Conservation (phyloP, 2,888 invertebrate species). For the Stenolophus ochropezus region DNA sequence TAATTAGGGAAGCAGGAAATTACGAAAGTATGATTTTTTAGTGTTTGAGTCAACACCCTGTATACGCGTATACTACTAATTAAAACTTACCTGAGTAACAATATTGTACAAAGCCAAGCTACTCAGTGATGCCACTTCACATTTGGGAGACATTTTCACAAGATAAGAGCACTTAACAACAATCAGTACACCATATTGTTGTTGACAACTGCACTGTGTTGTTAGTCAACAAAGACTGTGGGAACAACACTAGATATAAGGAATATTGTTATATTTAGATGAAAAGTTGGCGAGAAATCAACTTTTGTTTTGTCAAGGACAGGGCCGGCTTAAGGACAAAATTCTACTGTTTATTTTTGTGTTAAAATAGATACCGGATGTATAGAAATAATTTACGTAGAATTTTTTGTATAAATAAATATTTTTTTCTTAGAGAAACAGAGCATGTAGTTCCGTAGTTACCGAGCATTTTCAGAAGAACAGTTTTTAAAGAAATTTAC, state of each 20-base stretch:
- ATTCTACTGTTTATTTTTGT: background rate
- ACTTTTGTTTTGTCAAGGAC: slow-evolving; percentile 41
- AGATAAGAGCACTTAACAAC: background rate
- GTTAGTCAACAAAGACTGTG: slow-evolving; percentile 39
- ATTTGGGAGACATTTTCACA: slow-evolving; percentile 50
- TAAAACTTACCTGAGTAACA: slow-evolving; percentile 50
- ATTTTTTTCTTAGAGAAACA: background rate
- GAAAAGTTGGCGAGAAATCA: slow-evolving; percentile 40
- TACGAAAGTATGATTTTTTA: too few relatives aligned
- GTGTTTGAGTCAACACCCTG: too few relatives aligned
- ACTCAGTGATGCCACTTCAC: slow-evolving; percentile 45
- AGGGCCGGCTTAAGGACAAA: background rate
- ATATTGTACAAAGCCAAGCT: slow-evolving; percentile 39
- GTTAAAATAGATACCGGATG: background rate
- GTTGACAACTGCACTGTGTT: slow-evolving; percentile 26
- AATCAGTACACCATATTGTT: slow-evolving; percentile 1
- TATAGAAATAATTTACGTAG: background rate
- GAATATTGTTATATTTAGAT: slow-evolving; percentile 58
- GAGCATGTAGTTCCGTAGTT: too few relatives aligned
- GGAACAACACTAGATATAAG: slow-evolving; percentile 13
- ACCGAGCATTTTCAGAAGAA: too few relatives aligned
- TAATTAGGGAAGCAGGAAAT: too few relatives aligned
- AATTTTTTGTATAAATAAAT: background rate
- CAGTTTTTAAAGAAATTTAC: too few relatives aligned
- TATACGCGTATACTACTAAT: too few relatives aligned